Evolutionary conservation across 1,140 invertebrate species (phyloP).

Genomic region (Meloidogyne floridensis): DNA sequence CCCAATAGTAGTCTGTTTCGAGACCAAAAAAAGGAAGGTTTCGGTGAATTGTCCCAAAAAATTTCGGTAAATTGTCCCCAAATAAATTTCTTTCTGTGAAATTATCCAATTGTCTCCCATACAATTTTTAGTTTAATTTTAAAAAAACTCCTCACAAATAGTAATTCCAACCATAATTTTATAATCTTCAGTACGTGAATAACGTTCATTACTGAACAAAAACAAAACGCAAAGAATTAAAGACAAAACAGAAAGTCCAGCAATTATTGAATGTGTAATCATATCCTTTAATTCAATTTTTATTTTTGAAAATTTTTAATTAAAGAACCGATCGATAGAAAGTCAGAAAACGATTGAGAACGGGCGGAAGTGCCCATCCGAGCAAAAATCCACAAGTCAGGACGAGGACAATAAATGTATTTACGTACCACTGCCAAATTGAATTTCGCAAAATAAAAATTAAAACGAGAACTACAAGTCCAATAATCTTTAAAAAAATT

Average conservation of each 20-base stretch:
- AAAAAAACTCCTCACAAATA: slow-evolving; percentile 11
- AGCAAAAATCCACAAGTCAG: slow-evolving; percentile 47
- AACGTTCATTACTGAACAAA: slow-evolving; percentile 34
- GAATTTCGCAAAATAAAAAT: slow-evolving; percentile 38
- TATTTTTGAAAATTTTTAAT: background rate
- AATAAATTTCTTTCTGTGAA: no score
- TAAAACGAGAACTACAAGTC: slow-evolving; percentile 37
- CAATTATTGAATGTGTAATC: slow-evolving; percentile 41
- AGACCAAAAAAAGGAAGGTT: no score
- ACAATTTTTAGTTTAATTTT: background rate
- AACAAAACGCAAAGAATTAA: slow-evolving; percentile 46
- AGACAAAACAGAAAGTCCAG: slow-evolving; percentile 40
- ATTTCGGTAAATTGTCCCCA: no score
- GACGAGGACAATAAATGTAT: slow-evolving; percentile 41
- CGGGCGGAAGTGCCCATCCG: slow-evolving; percentile 49
- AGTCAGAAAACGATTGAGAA: slow-evolving; percentile 48
- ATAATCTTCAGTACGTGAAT: slow-evolving; percentile 44
- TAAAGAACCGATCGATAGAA: slow-evolving; percentile 45
- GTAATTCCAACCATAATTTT: slow-evolving; percentile 37
- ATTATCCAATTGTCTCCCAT: background rate
- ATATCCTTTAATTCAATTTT: slow-evolving; percentile 34
- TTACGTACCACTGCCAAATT: slow-evolving; percentile 45
- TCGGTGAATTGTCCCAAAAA: no score
- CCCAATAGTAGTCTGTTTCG: no score
- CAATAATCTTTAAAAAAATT: slow-evolving; percentile 40